Base-by-base conservation (phyloP, 2,113 vertebrate genomes). In the Corydoras maculifer region DNA sequence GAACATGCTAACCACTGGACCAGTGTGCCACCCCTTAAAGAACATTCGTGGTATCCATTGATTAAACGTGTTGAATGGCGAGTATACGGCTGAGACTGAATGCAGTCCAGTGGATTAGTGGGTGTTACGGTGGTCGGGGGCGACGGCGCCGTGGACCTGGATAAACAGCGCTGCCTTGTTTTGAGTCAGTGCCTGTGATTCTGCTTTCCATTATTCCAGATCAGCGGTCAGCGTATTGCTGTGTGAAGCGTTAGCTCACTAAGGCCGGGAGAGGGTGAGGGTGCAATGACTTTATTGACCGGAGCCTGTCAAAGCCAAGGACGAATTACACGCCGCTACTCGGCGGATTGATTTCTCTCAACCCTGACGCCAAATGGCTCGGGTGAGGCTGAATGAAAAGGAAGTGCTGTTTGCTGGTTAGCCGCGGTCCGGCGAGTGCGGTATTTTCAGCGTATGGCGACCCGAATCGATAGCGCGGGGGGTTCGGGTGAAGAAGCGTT, bases 221-320 rank as follows among this genome's bases (percentile, higher is more conserved):
- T 72, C 12, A 18, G 77, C 68, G 77, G 80, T 86, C 80, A 78
- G 68, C 53, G 79, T 83, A 84, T 82, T 87, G 85, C 85, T 87
- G 81, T 77, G 82, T 84, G 83, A 77, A 82, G 84, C 83, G 82
- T 73, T 78, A 84, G 76, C 74, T 77, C 76, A 72, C 82, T 81
- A 66, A 49, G 63, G 82, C 68, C 4, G 30, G 64, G 49, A 10
- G 78, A 80, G 67, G 70, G 81, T 70, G 76, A 73, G 70, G 54
- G 79, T 79, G 79, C 84, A 78, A 84, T 83, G 80, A 76, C 75
- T 84, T 84, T 88, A 90, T 89, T 87, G 88, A 89, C 84, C 82
- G 82, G 59, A 61, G 73, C 77, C 62, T 82, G 84, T 85, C 84
- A 85, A 78, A 82, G 83, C 75, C 79, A 82, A 83, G 83, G 81